phyloP scores from a whole-genome alignment of 2,888 invertebrate genomes.

The Strigamia transsilvanica region DNA sequence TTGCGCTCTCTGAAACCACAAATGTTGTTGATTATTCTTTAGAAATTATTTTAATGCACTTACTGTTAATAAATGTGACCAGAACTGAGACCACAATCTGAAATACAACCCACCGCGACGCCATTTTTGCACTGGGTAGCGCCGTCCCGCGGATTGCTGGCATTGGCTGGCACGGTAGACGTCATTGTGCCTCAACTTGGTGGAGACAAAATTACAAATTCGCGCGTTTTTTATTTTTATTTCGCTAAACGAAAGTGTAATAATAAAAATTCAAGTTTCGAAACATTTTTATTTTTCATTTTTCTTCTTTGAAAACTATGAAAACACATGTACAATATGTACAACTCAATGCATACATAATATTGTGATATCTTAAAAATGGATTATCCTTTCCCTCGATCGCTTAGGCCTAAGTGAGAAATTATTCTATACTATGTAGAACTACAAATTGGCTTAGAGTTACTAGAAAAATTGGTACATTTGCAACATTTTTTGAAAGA shows the following conservation, averaged over 20 bases:
- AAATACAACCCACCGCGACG: no score
- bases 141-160: no score
- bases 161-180: no score
- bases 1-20: not conserved
- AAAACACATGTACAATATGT: conserved; percentile 53
- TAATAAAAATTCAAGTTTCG: not conserved
- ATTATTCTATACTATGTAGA: conserved; percentile 43
- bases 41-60: not conserved
- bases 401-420: conserved; percentile 48
- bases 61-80: not conserved
- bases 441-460: conserved; percentile 43
- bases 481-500: conserved; percentile 2
- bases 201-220: no score
- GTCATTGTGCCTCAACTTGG: no score
- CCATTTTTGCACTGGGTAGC: no score
- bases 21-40: not conserved
- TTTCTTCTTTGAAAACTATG: conserved; percentile 36
- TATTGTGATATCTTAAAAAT: conserved; percentile 32
- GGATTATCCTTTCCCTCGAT: conserved; percentile 27
- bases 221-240: no score
- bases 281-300: conserved; percentile 44
- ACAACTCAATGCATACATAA: conserved; percentile 53
- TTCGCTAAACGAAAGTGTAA: not conserved
- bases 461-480: conserved; percentile 37
- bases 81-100: no score